phyloP scores from a whole-genome alignment of 2,888 invertebrate species.

The Coremacera marginata region DNA sequence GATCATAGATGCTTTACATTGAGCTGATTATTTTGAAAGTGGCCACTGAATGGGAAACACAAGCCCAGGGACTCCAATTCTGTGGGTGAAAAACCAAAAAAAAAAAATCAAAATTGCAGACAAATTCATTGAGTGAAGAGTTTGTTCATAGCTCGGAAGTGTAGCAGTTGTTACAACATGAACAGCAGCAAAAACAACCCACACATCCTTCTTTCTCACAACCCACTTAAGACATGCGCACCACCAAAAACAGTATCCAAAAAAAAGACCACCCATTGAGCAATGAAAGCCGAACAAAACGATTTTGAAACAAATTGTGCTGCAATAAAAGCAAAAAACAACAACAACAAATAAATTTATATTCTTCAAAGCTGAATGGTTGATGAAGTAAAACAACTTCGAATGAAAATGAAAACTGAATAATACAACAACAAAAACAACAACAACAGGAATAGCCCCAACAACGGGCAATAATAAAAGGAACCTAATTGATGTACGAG shows the following conservation, averaged over 20 bases:
- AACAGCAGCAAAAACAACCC: slow-evolving; percentile 16
- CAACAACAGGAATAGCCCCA: not conserved
- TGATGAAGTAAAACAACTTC: slow-evolving; percentile 9
- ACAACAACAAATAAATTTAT: slow-evolving; percentile 7
- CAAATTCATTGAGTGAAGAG: slow-evolving; percentile 48
- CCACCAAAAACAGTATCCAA: slow-evolving; percentile 18
- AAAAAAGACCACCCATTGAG: not conserved
- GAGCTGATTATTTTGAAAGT: slow-evolving; percentile 46
- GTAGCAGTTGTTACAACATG: not conserved
- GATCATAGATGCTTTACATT: slow-evolving; percentile 35
- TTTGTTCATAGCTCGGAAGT: slow-evolving; percentile 13
- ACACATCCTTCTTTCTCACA: not conserved
- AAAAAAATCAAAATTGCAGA: slow-evolving; percentile 27
- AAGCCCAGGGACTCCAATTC: slow-evolving; percentile 44
- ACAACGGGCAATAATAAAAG: slow-evolving; percentile 27
- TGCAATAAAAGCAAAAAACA: slow-evolving; percentile 58
- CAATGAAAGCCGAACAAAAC: slow-evolving; percentile 57
- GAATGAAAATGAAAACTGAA: slow-evolving; percentile 23
- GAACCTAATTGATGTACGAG: slow-evolving; percentile 67
- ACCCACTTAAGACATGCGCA: slow-evolving; percentile 30
- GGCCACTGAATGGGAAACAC: slow-evolving; percentile 47
- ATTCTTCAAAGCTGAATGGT: slow-evolving; percentile 28
- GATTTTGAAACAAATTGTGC: slow-evolving; percentile 65
- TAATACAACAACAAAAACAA: slow-evolving; percentile 10
- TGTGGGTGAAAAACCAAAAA: slow-evolving; percentile 37